These are phyloP conservation scores for Apodemia mormo DNA, from an alignment of 2,888 invertebrate species.

Conservation along the genomic window DNA sequence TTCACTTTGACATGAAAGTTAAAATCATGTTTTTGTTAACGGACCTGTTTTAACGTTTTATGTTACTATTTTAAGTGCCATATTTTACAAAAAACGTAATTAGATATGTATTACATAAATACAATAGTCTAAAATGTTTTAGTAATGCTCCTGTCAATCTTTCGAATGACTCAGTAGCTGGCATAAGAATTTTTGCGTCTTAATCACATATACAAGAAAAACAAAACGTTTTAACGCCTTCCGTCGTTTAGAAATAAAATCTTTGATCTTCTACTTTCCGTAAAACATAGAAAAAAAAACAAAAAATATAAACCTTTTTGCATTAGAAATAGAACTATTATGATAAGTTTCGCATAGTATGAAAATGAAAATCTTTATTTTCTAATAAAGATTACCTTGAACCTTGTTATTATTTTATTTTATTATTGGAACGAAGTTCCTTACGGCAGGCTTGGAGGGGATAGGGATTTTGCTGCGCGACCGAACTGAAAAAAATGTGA, in stretches of 20 bases:
- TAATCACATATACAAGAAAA: not conserved
- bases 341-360: not conserved
- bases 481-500: no score
- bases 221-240: not conserved
- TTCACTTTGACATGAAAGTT: no score
- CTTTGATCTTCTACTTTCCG: conserved; percentile 4
- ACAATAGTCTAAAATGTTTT: not conserved
- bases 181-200: not conserved
- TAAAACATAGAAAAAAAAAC: not conserved
- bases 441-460: no score
- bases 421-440: no score
- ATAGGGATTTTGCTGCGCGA: no score
- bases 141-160: conserved; percentile 1
- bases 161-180: not conserved
- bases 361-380: no score
- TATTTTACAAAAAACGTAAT: not conserved
- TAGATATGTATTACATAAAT: not conserved
- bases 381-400: no score
- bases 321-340: not conserved
- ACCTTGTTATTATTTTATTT: no score
- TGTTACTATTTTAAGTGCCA: not conserved
- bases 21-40: no score
- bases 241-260: not conserved
- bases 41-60: no score
- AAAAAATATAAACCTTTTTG: not conserved